phyloP scores from a whole-genome alignment of 1,140 invertebrate species.

The Drosophila suzukii region DNA sequence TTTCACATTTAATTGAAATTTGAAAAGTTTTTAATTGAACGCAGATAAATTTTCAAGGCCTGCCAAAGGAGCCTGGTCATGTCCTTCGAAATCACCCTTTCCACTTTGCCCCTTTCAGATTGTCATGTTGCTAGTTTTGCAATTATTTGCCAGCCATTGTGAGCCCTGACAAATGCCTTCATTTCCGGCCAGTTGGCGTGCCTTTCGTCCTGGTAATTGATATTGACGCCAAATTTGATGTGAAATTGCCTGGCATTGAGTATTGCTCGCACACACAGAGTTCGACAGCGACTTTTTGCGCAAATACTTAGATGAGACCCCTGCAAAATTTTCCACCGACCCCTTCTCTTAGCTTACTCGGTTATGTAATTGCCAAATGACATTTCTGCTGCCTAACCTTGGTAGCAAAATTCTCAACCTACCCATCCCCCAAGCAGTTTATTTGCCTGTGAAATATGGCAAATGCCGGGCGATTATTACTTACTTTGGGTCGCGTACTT shows the following conservation, averaged over 20 bases:
- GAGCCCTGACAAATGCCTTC: slow-evolving; percentile 64
- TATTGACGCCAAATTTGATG: slow-evolving; percentile 78
- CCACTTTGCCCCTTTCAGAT: slow-evolving; percentile 2
- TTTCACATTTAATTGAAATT: slow-evolving; percentile 83
- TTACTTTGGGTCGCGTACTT: slow-evolving; percentile 56
- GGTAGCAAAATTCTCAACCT: background rate
- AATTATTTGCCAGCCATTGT: slow-evolving; percentile 53
- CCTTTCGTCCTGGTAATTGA: slow-evolving; percentile 65
- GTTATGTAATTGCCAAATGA: slow-evolving; percentile 75
- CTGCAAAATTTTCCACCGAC: background rate
- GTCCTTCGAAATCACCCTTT: background rate
- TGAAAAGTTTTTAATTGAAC: slow-evolving; percentile 83
- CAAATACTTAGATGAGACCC: slow-evolving; percentile 32
- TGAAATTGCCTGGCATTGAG: slow-evolving; percentile 65
- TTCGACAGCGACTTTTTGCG: slow-evolving; percentile 39
- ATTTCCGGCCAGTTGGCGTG: slow-evolving; percentile 66
- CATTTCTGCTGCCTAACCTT: slow-evolving; percentile 62
- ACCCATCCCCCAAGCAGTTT: slow-evolving; percentile 36
- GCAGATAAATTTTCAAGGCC: slow-evolving; percentile 75
- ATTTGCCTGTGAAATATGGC: slow-evolving; percentile 78
- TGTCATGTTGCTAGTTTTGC: slow-evolving; percentile 77
- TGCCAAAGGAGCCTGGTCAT: slow-evolving; percentile 8
- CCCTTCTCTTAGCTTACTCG: slow-evolving; percentile 42
- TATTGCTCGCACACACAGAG: background rate
- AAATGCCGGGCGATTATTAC: slow-evolving; percentile 78